A percentile compares a stretch with the other conserved stretches of the same genome.
phyloP scores from a whole-genome alignment of 2,888 invertebrate species.

The Falcaria lacertinaria region DNA sequence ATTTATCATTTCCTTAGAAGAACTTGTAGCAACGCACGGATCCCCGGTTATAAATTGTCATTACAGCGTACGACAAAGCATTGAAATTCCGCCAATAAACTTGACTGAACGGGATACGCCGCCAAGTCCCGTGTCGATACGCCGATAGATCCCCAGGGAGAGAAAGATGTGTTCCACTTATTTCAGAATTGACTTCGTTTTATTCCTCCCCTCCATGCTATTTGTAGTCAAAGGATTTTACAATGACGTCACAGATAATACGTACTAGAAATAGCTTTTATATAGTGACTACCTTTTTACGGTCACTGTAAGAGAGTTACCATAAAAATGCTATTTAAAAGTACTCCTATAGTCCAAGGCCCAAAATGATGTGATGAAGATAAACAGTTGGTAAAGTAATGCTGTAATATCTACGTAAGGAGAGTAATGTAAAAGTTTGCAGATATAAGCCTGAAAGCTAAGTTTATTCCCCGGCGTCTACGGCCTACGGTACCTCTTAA shows the following conservation, averaged over 20 bases:
- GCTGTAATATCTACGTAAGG: background rate
- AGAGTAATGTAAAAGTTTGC: background rate
- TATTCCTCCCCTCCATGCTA: slow-evolving; percentile 36
- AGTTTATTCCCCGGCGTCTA: background rate
- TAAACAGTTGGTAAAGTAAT: background rate
- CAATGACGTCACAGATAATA: too few species aligned
- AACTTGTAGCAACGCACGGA: slow-evolving; percentile 29
- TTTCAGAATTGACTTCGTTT: slow-evolving; percentile 53
- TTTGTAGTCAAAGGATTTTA: slow-evolving; percentile 30
- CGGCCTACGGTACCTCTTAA: background rate
- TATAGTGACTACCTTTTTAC: too few species aligned
- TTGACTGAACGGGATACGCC: slow-evolving; percentile 50
- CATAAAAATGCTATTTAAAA: background rate
- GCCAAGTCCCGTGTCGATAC: slow-evolving; percentile 51
- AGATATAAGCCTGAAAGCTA: background rate
- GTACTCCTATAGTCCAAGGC: background rate
- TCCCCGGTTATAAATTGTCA: slow-evolving; percentile 48
- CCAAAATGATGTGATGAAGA: slow-evolving; percentile 20
- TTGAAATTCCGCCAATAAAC: slow-evolving; percentile 62
- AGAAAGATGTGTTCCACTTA: slow-evolving; percentile 59
- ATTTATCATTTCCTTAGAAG: slow-evolving; percentile 20
- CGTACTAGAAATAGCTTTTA: too few species aligned
- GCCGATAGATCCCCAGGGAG: slow-evolving; percentile 53
- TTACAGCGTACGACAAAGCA: slow-evolving; percentile 55
- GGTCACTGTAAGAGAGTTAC: slow-evolving; percentile 22